Base-by-base conservation (phyloP, 2,888 invertebrate genomes). In the Aquatica leii region DNA sequence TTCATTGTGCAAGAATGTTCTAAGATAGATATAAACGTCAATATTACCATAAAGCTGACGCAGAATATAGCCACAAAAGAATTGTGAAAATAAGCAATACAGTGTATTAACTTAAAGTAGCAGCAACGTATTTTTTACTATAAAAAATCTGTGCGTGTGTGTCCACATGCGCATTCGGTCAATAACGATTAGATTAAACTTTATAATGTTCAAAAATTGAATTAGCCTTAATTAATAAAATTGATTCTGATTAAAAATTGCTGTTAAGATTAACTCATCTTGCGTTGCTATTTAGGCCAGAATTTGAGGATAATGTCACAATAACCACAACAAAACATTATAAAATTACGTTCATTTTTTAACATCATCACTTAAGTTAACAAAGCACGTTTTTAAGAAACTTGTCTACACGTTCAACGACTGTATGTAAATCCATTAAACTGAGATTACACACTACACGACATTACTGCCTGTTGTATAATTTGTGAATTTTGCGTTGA, bases 401-500 rank as follows among this genome's bases (percentile, higher is more conserved):
- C 50, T 50, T 37, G 57, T 51, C 37, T 49, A 21, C 20, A 11
- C 37, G 12, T 18, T n/a, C 14, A 40, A 49, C 17, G 31, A 14
- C 35, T 35, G 49, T 48, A 56, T 56, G 56, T 31, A 56, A 56
- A 49, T 35, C 56, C 56, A 56, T 56, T 56, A 54, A 41, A 49
- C 46, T 48, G 48, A 56, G 56, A 56, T 56, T 56, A 56, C 48
- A 56, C 49, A 21, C 49, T 56, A 56, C 57, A 58, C 18, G 57
- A 58, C 57, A 31, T 58, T 58, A 49, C 50, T 50, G 50, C 50
- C 57, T 49, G 40, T 40, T 24, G 49, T 58, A 35, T 14, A 58
- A 58, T 58, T 58, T 56, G 56, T 56, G 56, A 15, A 48, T 49
- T 49, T 49, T 50, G 40, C 21, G 50, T 58, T 58, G 57, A 58